Base-by-base conservation (phyloP, 2,888 invertebrate species). In the Drosophila paranaensis region DNA sequence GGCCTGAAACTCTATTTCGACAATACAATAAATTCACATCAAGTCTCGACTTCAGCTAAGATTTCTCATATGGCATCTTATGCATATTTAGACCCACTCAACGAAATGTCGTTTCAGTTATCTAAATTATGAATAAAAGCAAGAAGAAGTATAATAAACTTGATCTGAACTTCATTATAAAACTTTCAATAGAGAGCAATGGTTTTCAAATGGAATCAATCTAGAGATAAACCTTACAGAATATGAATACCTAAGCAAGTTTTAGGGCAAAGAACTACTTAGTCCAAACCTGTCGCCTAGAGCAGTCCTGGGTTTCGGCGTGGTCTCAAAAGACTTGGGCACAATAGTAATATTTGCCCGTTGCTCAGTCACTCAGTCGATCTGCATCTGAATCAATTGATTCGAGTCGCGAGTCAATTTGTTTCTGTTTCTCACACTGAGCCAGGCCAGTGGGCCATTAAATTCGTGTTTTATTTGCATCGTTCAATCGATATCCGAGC, bases 401-500 rank as follows among this genome's bases (percentile, higher is more conserved):
- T 51, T 51, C n/a, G 25, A 13, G 35, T 57, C 56, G 20, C 16
- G 30, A 33, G 10, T n/a, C 30, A 39, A 30, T 46, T 33, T 16
- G 16, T 33, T 50, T 11, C 35, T n/a, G 57, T 30, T 37, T 39
- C 48, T 20, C 55, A 56, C 53, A 60, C 16, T 56, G 55, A 35
- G 55, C 20, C 45, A 74, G 27, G 27, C 40, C 20, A 20, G 20
- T 39, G 60, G 43, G 69, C 61, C 71, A 62, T 76, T 63, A 56
- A 68, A 53, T 37, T 39, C n/a, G 51, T 64, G 60, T 74, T 64
- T 58, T 56, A 62, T 64, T 30, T 30, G n/a, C 20, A 20, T 20
- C 20, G 20, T 20, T 50, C 57, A 74, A 75, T 76, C 75, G 69
- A 78, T 76, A 76, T 68, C 56, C 60, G 37, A 55, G 55, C 72